Base-by-base conservation (phyloP, 1,140 invertebrate species). In the Drosophila ambigua region DNA sequence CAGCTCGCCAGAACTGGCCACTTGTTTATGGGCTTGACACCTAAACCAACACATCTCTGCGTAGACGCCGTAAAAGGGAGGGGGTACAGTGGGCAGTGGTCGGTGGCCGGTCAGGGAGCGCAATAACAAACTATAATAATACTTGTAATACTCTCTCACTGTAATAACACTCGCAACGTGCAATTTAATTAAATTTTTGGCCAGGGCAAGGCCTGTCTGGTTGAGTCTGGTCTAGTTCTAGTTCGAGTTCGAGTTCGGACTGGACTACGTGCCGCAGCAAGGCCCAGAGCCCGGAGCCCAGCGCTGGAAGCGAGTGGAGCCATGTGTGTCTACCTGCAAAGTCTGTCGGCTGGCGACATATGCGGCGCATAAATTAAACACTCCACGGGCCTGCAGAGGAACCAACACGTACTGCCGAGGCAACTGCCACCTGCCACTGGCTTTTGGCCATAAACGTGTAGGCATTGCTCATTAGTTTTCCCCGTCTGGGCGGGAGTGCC, bases 401-500 rank as follows among this genome's bases (percentile, higher is more conserved):
- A 67, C 24, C 20, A 46, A 62, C 73, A 77, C 73, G 73, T 76
- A 77, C 73, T 50, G 23, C 41, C 43, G 45, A 8, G 41, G 55
- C 43, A 52, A 74, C 45, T 15, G 52, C 61, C 60, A 65, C 61
- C 69, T 51, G 69, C 55, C 71, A 72, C 52, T 65, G 65, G 72
- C 74, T 87, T 82, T 78, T 78, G 45, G 60, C 82, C 71, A 78
- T 68, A 79, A 76, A 79, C 66, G 79, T 78, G 79, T 83, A 87
- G 79, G 82, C 75, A 79, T 75, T 87, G 72, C 84, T 87, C 83
- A 87, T 87, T 87, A 87, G 83, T 88, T 88, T 83, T 79, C 73
- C 67, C 66, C 57, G 51, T 53, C 51, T 45, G 60, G 31, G 55
- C 26, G 43, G 63, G 23, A 28, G 51, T 20, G 67, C 2, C 23